phyloP scores from a whole-genome alignment of 1,140 invertebrate species.

The Gryon sp. region DNA sequence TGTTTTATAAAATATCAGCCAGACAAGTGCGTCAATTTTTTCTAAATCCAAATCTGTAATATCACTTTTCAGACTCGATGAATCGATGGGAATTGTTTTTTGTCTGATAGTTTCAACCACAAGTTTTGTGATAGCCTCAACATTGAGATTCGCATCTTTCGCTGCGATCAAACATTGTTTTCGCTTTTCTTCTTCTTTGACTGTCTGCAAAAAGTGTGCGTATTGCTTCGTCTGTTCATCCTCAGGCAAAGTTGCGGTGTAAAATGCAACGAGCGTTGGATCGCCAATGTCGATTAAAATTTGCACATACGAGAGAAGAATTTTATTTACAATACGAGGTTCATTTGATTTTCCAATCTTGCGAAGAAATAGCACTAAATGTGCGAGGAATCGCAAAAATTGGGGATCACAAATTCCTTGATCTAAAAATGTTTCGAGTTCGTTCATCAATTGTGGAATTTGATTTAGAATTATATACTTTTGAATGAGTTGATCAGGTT shows the following conservation, averaged over 20 bases:
- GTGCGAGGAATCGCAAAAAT: conserved; percentile 89
- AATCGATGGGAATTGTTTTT: conserved; percentile 68
- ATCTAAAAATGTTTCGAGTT: conserved; percentile 79
- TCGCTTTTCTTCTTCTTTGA: conserved; percentile 83
- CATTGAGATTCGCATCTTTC: conserved; percentile 87
- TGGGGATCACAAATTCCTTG: conserved; percentile 77
- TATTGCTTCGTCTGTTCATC: conserved; percentile 88
- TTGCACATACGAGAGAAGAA: conserved; percentile 87
- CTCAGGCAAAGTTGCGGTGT: conserved; percentile 87
- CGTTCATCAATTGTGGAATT: conserved; percentile 82
- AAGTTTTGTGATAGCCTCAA: conserved; percentile 89
- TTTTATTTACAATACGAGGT: conserved; percentile 85
- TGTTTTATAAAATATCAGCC: conserved; percentile 89
- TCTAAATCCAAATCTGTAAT: conserved; percentile 83
- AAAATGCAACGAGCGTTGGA: conserved; percentile 90
- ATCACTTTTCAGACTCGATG: conserved; percentile 71
- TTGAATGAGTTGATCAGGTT: conserved; percentile 85
- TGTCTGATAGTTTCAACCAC: conserved; percentile 89
- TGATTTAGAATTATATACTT: conserved; percentile 89
- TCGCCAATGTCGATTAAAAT: conserved; percentile 86
- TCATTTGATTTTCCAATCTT: conserved; percentile 85
- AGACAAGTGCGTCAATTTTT: conserved; percentile 92
- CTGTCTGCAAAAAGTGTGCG: conserved; percentile 87
- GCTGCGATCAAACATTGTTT: conserved; percentile 83
- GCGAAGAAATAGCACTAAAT: conserved; percentile 90